Evolutionary conservation across 2,797 vertebrate species (phyloP), one percentile per base, ranked within the genome.

Genomic region (Sebastolobus altivelis): DNA sequence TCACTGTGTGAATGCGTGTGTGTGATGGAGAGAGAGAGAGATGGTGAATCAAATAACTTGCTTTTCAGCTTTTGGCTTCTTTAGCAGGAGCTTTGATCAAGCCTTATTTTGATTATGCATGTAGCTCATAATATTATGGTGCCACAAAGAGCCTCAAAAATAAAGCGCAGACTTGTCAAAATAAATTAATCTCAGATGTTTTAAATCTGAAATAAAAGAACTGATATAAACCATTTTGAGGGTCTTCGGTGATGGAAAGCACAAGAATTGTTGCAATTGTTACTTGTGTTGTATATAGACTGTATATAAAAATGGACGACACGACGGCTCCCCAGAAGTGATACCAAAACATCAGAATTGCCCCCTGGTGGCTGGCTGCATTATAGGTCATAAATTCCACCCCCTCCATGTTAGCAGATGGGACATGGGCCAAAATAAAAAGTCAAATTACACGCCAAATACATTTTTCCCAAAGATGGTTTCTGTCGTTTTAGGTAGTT

Each of bases 11-110:
- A 71, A 59, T 72, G 60, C 59, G 56, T 63, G 10, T 55, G 27
- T 43, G 37, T 33, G 55, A 22, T 35, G 46, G 11, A 40, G 75
- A 76, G 38, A 40, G 29, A n/a, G 25, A 63, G n/a, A 73, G 46
- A 69, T 1, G 6, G 43, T 13, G 40, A 80, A 54, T 81, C 33
- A 70, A 65, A 76, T 65, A 20, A 73, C 13, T 73, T 70, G 33
- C 54, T 80, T 65, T 83, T 63, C 59, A 66, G 61, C 14, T 65
- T 80, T 73, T 79, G 59, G 77, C 22, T 63, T 83, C 65, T 54
- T 79, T 68, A 55, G 25, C 40, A n/a, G 60, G 40, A 71, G n/a
- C 46, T 27, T 80, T 77, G 78, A 83, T 76, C 75, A 65, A 40
- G 61, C 31, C 14, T 78, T 73, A 61, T 83, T 72, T 80, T 1